Conservation (phyloP, 1,140 invertebrate genomes). For the Gonioctena quinquepunctata region DNA sequence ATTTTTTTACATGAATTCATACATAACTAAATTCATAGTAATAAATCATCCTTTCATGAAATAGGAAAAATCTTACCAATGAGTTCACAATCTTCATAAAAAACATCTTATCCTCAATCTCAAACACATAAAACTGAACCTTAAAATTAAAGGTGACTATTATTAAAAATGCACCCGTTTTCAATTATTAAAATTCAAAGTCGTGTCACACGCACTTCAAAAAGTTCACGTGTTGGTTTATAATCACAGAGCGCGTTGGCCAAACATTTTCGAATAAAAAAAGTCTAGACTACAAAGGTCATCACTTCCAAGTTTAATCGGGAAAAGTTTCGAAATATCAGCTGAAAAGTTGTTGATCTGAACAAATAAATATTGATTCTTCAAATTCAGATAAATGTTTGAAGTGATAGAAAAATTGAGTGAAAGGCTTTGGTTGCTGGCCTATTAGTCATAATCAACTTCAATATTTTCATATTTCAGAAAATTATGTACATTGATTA, state of each 20-base stretch:
- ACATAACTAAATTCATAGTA: background rate
- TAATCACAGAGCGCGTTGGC: slow-evolving; percentile 47
- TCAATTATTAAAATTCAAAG: slow-evolving; percentile 26
- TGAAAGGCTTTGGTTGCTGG: too few species aligned
- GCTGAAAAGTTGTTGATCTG: too few species aligned
- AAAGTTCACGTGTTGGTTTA: slow-evolving; percentile 32
- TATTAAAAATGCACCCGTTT: slow-evolving; percentile 40
- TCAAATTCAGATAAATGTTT: too few species aligned
- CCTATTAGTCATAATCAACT: too few species aligned
- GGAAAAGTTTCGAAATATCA: background rate
- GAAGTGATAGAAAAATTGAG: too few species aligned
- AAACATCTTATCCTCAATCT: slow-evolving; percentile 20
- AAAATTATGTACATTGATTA: too few species aligned
- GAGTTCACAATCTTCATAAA: slow-evolving; percentile 27
- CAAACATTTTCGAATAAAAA: slow-evolving; percentile 21
- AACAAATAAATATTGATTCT: too few species aligned
- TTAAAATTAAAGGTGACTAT: slow-evolving; percentile 45
- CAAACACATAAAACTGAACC: slow-evolving; percentile 23
- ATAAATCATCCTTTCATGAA: slow-evolving; percentile 42
- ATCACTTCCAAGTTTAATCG: background rate
- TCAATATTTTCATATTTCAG: too few species aligned
- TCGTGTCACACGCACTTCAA: slow-evolving; percentile 39
- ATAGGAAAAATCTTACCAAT: slow-evolving; percentile 40
- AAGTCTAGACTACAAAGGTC: background rate
- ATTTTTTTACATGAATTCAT: too few species aligned